Conservation (phyloP, 2,888 invertebrate species). For the Onchidella celtica region DNA sequence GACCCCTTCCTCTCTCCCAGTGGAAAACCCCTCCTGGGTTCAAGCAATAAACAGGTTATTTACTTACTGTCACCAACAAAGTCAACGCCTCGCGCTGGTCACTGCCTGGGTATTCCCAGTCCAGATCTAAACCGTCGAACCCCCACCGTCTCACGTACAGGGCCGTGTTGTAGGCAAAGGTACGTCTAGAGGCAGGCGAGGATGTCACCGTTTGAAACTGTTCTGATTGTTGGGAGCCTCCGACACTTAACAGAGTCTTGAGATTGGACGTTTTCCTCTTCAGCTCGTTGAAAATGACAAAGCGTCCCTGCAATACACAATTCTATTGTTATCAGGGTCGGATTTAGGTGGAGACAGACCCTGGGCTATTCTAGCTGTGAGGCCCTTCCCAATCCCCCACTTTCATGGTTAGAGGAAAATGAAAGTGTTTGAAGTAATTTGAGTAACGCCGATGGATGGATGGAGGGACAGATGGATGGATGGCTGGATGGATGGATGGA, state of each 20-base stretch:
- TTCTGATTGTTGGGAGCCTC: slow-evolving; percentile 64
- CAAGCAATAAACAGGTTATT: too few relatives aligned
- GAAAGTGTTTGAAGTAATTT: too few relatives aligned
- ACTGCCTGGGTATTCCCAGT: slow-evolving; percentile 75
- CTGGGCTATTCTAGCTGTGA: too few relatives aligned
- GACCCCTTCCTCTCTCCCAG: too few relatives aligned
- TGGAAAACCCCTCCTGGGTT: too few relatives aligned
- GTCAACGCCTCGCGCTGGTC: slow-evolving; percentile 43
- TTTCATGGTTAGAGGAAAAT: too few relatives aligned
- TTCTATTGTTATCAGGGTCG: too few relatives aligned
- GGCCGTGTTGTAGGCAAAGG: slow-evolving; percentile 62
- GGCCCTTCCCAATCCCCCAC: too few relatives aligned
- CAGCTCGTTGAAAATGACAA: slow-evolving; percentile 59
- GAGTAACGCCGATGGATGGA: too few relatives aligned
- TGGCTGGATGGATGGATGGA: too few relatives aligned
- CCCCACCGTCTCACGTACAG: slow-evolving; percentile 63
- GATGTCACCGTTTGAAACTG: slow-evolving; percentile 24
- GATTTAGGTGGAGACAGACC: not conserved
- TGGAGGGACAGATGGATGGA: too few relatives aligned
- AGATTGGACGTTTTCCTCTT: slow-evolving; percentile 63
- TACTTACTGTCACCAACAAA: slow-evolving; percentile 22
- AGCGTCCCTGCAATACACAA: slow-evolving; percentile 25
- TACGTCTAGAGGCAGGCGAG: slow-evolving; percentile 53
- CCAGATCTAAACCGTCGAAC: slow-evolving; percentile 74
- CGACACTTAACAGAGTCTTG: slow-evolving; percentile 71